A percentile compares a stretch with the other conserved stretches of the same genome.
phyloP scores from a whole-genome alignment of 2,888 invertebrate genomes.

The Chymomyza fuscimana region DNA sequence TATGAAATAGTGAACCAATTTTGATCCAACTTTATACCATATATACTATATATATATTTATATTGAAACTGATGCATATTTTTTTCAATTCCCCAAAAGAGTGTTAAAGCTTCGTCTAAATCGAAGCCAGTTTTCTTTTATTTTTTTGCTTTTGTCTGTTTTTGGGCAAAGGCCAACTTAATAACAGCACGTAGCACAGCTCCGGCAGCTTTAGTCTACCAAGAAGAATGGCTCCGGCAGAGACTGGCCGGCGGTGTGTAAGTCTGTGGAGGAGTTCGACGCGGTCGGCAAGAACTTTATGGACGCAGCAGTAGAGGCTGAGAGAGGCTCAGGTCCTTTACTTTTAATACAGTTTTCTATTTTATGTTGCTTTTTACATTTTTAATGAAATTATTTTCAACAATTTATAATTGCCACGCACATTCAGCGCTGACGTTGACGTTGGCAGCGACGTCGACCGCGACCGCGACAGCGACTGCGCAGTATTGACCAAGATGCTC shows the following conservation, averaged over 20 bases:
- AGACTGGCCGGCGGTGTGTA: too few species aligned
- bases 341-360: conserved; percentile 57
- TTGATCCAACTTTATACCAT: too few species aligned
- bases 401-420: conserved; percentile 71
- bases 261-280: too few species aligned
- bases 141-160: not conserved
- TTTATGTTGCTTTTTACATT: conserved; percentile 63
- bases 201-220: not conserved
- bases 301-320: not conserved
- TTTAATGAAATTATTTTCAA: conserved; percentile 74
- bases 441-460: not conserved
- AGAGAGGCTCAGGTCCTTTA: conserved; percentile 23
- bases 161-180: not conserved
- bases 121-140: not conserved
- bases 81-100: not conserved
- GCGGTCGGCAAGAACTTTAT: too few species aligned
- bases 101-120: not conserved
- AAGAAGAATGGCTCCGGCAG: not conserved
- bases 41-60: too few species aligned
- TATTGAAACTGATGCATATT: too few species aligned
- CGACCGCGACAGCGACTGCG: not conserved
- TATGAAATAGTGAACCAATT: too few species aligned
- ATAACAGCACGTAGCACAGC: not conserved
- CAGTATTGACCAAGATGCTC: not conserved
- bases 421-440: conserved; percentile 4